Evolutionary conservation across 1,140 invertebrate genomes (phyloP).

Genomic region (Elymnias hypermnestra): DNA sequence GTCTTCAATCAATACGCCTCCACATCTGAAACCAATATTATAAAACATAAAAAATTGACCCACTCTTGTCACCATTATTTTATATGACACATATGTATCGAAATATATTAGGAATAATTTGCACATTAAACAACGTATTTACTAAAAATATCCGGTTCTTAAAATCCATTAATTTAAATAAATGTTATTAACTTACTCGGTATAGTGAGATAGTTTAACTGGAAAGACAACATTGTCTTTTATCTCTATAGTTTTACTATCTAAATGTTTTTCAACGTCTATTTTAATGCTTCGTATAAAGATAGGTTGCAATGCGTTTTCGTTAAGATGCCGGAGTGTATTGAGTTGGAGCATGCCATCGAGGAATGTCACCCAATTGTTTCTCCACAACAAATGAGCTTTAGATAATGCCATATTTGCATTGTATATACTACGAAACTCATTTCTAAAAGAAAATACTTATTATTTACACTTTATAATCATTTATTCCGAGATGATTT

Average conservation of each 20-base stretch:
- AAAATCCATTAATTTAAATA: too few species aligned
- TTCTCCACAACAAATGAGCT: conserved; percentile 26
- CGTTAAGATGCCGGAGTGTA: conserved; percentile 13
- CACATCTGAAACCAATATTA: too few species aligned
- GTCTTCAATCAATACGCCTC: conserved; percentile 22
- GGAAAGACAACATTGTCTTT: conserved; percentile 1
- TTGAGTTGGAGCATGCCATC: conserved; percentile 30
- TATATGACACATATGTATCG: too few species aligned
- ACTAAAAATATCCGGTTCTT: too few species aligned
- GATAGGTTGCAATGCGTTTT: conserved; percentile 17
- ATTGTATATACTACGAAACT: conserved; percentile 26
- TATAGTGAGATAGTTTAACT: background rate
- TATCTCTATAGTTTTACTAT: background rate
- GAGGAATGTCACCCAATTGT: conserved; percentile 33
- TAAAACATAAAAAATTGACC: too few species aligned
- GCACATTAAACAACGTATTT: too few species aligned
- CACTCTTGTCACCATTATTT: too few species aligned
- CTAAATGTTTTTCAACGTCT: conserved; percentile 17
- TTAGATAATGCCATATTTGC: conserved; percentile 16
- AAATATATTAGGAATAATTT: too few species aligned
- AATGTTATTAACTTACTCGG: too few species aligned
- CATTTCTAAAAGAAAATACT: conserved; percentile 16
- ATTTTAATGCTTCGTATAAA: conserved; percentile 24
- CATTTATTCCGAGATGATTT: too few species aligned
- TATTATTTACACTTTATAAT: too few species aligned